Evolutionary conservation across 2,113 vertebrate species (phyloP).

Genomic region (Sinocyclocheilus anophthalmus): DNA sequence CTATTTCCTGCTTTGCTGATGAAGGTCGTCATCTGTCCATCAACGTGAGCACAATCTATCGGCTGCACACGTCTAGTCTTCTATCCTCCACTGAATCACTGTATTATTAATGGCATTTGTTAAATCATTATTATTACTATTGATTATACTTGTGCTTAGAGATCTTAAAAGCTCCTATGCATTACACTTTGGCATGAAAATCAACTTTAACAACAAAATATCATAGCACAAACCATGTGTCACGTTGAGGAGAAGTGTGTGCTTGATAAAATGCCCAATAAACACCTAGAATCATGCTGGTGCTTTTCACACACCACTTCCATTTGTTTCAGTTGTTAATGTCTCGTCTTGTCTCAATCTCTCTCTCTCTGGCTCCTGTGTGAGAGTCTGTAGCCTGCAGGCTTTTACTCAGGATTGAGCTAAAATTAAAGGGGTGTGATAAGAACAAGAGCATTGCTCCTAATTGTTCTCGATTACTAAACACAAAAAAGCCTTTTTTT

Average conservation of each 20-base stretch:
- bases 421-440: constrained; percentile 34
- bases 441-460: constrained; percentile 5
- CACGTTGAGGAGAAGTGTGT: neutral
- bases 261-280: neutral
- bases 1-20: constrained; percentile 69
- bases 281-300: neutral
- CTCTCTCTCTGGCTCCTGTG: neutral
- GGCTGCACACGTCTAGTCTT: neutral
- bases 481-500: constrained; percentile 13
- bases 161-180: neutral
- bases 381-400: neutral
- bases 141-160: neutral
- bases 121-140: neutral
- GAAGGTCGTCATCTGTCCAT: constrained; percentile 74
- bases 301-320: neutral
- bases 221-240: neutral
- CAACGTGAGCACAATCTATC: constrained; percentile 51
- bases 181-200: neutral
- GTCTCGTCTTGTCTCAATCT: neutral
- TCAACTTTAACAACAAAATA: neutral
- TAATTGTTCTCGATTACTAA: constrained; percentile 14
- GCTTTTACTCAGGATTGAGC: constrained; percentile 19
- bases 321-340: neutral
- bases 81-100: neutral
- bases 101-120: neutral